A percentile compares a stretch with the other conserved stretches of the same genome.
Conservation (phyloP, 1,140 invertebrate genomes). For the Ceratina calcarata region DNA sequence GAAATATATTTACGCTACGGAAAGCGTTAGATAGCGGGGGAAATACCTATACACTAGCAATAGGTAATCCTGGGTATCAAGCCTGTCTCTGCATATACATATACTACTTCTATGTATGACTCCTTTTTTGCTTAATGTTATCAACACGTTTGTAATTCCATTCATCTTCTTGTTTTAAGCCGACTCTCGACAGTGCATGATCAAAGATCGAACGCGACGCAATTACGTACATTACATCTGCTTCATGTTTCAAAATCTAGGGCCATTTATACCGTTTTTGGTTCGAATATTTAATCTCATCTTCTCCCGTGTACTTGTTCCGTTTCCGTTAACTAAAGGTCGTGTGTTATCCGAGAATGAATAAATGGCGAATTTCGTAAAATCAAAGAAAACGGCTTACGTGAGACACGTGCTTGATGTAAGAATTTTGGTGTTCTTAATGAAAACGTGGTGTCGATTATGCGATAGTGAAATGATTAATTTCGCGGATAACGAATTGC, state of each 20-base stretch:
- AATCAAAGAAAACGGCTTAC: neutral
- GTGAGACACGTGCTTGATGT: neutral
- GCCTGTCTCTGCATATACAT: conserved; percentile 19
- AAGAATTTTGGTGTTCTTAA: neutral
- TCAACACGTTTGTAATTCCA: conserved; percentile 20
- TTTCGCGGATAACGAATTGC: neutral
- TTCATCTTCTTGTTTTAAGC: neutral
- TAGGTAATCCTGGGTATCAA: conserved; percentile 43
- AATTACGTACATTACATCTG: neutral
- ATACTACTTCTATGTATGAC: conserved; percentile 17
- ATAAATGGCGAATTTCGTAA: neutral
- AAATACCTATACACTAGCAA: conserved; percentile 27
- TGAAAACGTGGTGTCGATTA: neutral
- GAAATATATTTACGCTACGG: conserved; percentile 58
- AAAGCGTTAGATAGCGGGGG: conserved; percentile 26
- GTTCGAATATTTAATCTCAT: no score
- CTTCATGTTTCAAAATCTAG: neutral
- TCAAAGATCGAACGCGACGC: neutral
- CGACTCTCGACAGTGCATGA: neutral
- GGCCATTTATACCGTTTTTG: no score
- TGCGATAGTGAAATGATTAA: neutral
- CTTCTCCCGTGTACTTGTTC: no score
- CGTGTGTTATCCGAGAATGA: neutral
- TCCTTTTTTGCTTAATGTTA: neutral
- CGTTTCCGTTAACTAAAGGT: no score